Evolutionary conservation across 2,113 vertebrate species (phyloP).

Genomic region (Muntiacus muntjak): DNA sequence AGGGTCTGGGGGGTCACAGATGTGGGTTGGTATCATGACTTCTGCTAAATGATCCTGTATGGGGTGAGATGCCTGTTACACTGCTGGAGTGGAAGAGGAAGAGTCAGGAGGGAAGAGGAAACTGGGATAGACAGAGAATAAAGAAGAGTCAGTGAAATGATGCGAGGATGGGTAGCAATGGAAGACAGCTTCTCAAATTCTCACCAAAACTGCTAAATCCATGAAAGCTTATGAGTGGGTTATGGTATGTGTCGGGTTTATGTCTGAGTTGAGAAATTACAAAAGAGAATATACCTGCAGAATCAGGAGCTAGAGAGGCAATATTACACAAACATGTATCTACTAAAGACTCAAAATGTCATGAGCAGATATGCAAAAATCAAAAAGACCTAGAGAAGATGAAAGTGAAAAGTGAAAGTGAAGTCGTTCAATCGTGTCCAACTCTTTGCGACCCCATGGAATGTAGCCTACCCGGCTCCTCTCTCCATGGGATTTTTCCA

Average conservation of each 20-base stretch:
- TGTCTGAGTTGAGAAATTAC: neutral
- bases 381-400: neutral
- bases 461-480: neutral
- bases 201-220: neutral
- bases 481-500: neutral
- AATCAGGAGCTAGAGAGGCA: neutral
- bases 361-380: neutral
- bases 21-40: neutral
- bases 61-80: neutral
- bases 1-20: neutral
- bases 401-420: neutral
- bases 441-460: neutral
- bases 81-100: neutral
- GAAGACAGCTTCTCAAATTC: neutral
- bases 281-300: neutral
- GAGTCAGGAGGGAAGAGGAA: neutral
- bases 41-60: neutral
- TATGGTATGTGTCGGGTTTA: neutral
- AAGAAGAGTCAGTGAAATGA: neutral
- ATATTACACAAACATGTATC: neutral
- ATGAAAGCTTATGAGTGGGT: neutral
- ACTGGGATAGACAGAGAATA: neutral
- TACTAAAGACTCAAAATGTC: neutral
- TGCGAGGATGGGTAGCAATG: neutral
- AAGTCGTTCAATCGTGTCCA: neutral